phyloP scores from a whole-genome alignment of 92 coral and sea anemone species.

The Palythoa grandiflora region DNA sequence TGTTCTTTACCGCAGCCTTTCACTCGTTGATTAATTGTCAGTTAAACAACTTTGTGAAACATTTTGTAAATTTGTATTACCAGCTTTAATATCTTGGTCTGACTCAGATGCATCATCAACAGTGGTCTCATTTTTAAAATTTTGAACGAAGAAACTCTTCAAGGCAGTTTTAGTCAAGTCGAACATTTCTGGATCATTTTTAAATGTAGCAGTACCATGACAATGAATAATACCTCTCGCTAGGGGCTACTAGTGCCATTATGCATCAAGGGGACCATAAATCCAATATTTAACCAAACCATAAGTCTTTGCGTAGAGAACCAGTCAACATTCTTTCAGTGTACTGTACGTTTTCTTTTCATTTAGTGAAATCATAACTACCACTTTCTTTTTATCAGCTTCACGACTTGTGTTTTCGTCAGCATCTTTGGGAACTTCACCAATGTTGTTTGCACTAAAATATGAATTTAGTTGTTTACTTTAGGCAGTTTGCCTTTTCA shows the following conservation, averaged over 20 bases:
- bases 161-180: slow-evolving; percentile 47
- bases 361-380: too few relatives aligned
- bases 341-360: too few relatives aligned
- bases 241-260: neutral
- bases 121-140: slow-evolving; percentile 43
- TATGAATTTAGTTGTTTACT: too few relatives aligned
- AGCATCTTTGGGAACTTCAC: too few relatives aligned
- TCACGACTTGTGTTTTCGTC: too few relatives aligned
- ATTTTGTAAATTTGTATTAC: slow-evolving; percentile 24
- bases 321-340: slow-evolving; percentile 23
- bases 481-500: too few relatives aligned
- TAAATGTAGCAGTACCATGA: too few relatives aligned
- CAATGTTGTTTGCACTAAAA: too few relatives aligned
- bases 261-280: slow-evolving; percentile 10
- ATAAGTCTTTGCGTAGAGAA: slow-evolving; percentile 47
- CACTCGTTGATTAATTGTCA: too few relatives aligned
- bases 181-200: slow-evolving; percentile 55
- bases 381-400: too few relatives aligned
- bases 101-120: slow-evolving; percentile 40
- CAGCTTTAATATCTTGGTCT: slow-evolving; percentile 73
- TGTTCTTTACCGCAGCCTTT: too few relatives aligned
- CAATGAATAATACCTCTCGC: too few relatives aligned
- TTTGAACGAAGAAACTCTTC: slow-evolving; percentile 61
- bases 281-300: slow-evolving; percentile 52
- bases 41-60: neutral